Evolutionary conservation across 2,113 vertebrate genomes (phyloP).

Genomic region (Tragelaphus scriptus): DNA sequence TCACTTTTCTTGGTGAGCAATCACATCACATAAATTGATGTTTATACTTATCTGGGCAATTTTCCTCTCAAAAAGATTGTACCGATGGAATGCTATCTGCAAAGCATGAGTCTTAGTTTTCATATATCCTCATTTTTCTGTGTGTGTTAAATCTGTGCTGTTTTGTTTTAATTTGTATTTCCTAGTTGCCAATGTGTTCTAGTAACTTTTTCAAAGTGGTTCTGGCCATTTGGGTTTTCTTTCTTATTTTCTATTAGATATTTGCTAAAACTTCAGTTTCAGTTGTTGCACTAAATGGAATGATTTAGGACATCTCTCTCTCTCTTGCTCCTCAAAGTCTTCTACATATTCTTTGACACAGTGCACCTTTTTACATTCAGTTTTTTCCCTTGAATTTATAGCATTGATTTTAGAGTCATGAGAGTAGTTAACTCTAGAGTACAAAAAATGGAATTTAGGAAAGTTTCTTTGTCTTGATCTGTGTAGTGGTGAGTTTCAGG

Average conservation of each 20-base stretch:
- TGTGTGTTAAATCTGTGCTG: background rate
- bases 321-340: background rate
- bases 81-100: background rate
- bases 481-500: background rate
- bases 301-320: background rate
- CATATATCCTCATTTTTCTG: background rate
- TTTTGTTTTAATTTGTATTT: too few species aligned
- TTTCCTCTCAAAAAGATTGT: background rate
- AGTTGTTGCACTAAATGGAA: background rate
- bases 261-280: background rate
- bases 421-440: background rate
- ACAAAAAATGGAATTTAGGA: background rate
- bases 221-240: background rate
- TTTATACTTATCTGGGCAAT: background rate
- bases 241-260: background rate
- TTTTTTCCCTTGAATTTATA: background rate
- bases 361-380: background rate
- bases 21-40: background rate
- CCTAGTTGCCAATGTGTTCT: too few species aligned
- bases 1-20: background rate
- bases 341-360: background rate
- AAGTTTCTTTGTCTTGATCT: background rate
- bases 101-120: background rate
- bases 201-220: too few species aligned
- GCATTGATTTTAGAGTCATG: background rate